Percentiles rank a stretch among this genome's conserved stretches.
These are phyloP conservation scores for Cephus rjabovi DNA, from an alignment of 2,888 invertebrate genomes.

Conservation along the genomic window DNA sequence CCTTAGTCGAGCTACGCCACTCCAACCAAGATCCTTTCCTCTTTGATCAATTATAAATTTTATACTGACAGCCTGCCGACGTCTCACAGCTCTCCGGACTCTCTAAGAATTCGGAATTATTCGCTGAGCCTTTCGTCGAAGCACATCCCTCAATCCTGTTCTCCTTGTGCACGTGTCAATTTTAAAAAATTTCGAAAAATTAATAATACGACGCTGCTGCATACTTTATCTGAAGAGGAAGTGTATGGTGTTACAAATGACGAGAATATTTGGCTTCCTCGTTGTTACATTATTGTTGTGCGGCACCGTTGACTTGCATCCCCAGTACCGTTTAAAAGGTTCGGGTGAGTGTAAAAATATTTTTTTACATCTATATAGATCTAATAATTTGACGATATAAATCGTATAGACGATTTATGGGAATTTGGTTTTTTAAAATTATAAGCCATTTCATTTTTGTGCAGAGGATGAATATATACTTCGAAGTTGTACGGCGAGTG, in stretches of 20 bases:
- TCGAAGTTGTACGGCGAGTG: slow-evolving; percentile 57
- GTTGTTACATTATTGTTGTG: slow-evolving; percentile 32
- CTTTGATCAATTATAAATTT: slow-evolving; percentile 26
- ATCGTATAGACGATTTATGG: not conserved
- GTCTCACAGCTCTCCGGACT: slow-evolving; percentile 31
- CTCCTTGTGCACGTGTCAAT: too few species aligned
- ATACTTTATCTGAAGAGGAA: not conserved
- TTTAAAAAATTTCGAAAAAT: not conserved
- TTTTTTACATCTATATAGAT: not conserved
- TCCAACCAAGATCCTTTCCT: slow-evolving; percentile 22
- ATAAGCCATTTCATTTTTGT: not conserved
- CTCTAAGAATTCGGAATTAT: slow-evolving; percentile 32
- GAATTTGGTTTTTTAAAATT: slow-evolving; percentile 6
- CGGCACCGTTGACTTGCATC: slow-evolving; percentile 27
- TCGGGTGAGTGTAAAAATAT: slow-evolving; percentile 33
- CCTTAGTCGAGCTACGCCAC: slow-evolving; percentile 17
- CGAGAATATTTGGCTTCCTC: slow-evolving; percentile 20
- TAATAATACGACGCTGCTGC: not conserved
- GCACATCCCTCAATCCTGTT: not conserved
- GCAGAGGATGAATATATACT: slow-evolving; percentile 55
- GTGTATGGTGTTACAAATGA: slow-evolving; percentile 23
- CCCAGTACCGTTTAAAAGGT: slow-evolving; percentile 32
- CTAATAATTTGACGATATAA: not conserved
- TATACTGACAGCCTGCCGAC: slow-evolving; percentile 27
- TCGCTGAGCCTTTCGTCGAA: not conserved